Conservation (phyloP, 1,140 invertebrate genomes). For the Lepidurus packardi region DNA sequence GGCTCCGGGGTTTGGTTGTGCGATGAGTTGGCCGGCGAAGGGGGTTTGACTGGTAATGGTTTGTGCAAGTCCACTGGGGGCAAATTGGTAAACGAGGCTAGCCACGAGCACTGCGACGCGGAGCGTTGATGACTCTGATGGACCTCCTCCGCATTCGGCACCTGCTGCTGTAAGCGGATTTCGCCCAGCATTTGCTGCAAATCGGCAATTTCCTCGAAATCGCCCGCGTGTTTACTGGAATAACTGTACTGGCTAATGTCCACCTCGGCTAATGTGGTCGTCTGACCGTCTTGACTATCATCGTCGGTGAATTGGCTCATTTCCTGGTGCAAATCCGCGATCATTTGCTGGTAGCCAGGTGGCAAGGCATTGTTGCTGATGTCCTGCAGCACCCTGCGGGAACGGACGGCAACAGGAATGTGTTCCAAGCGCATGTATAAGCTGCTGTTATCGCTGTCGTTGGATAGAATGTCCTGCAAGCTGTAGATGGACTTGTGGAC, state of each 20-base stretch:
- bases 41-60: conserved; percentile 28
- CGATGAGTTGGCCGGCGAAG: conserved; percentile 6
- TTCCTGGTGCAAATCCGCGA: conserved; percentile 30
- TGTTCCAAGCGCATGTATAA: conserved; percentile 33
- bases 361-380: conserved; percentile 27
- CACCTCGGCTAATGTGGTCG: conserved; percentile 25
- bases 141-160: conserved; percentile 13
- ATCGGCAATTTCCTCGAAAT: not conserved
- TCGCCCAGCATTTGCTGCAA: conserved; percentile 16
- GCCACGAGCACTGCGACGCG: not conserved
- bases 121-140: not conserved
- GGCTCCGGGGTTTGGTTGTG: conserved; percentile 5
- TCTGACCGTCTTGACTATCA: not conserved
- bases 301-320: conserved; percentile 30
- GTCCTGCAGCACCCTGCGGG: conserved; percentile 26
- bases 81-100: conserved; percentile 27
- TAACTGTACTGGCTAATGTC: conserved; percentile 23
- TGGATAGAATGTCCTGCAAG: not conserved
- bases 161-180: conserved; percentile 11
- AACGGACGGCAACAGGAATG: conserved; percentile 28
- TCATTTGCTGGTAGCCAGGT: conserved; percentile 27
- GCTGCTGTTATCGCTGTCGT: conserved; percentile 25
- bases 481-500: not conserved
- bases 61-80: conserved; percentile 31
- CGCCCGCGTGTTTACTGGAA: not conserved